Evolutionary conservation across 2,888 invertebrate genomes (phyloP).

Genomic region (Epicampocera succincta): DNA sequence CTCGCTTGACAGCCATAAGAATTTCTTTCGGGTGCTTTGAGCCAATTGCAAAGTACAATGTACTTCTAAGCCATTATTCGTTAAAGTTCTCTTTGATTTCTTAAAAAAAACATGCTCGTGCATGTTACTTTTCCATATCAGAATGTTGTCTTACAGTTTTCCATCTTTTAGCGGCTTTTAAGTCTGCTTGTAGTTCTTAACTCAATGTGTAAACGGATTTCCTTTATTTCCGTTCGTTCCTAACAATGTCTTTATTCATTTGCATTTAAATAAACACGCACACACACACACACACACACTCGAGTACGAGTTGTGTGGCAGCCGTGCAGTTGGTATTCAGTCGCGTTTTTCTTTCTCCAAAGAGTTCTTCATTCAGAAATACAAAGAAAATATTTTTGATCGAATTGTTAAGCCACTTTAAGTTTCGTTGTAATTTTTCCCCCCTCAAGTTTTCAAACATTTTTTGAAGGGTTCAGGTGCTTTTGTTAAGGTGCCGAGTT

Average conservation of each 20-base stretch:
- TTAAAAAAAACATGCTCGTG: no score
- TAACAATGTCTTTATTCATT: slow-evolving; percentile 67
- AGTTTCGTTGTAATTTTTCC: slow-evolving; percentile 34
- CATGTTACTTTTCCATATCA: slow-evolving; percentile 41
- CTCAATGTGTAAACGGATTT: slow-evolving; percentile 67
- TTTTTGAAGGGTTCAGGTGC: slow-evolving; percentile 15
- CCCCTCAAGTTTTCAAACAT: not conserved
- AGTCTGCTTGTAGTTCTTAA: slow-evolving; percentile 33
- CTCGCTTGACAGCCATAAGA: no score
- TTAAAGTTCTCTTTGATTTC: no score
- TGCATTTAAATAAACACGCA: not conserved
- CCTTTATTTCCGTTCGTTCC: slow-evolving; percentile 65
- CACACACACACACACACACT: not conserved
- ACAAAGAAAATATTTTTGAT: slow-evolving; percentile 32
- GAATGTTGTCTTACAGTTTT: slow-evolving; percentile 31
- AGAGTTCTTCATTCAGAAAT: slow-evolving; percentile 18
- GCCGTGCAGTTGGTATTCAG: not conserved
- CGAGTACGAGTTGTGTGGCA: not conserved
- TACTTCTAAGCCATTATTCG: no score
- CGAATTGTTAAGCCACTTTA: slow-evolving; percentile 68
- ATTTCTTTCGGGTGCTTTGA: no score
- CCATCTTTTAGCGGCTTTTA: slow-evolving; percentile 5
- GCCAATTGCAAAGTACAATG: no score
- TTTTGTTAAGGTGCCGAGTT: slow-evolving; percentile 36
- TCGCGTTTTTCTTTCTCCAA: slow-evolving; percentile 4